Percentiles rank a stretch among this genome's conserved stretches.
phyloP scores from a whole-genome alignment of 1,140 invertebrate species.

The Aphaenogaster ashmeadi region DNA sequence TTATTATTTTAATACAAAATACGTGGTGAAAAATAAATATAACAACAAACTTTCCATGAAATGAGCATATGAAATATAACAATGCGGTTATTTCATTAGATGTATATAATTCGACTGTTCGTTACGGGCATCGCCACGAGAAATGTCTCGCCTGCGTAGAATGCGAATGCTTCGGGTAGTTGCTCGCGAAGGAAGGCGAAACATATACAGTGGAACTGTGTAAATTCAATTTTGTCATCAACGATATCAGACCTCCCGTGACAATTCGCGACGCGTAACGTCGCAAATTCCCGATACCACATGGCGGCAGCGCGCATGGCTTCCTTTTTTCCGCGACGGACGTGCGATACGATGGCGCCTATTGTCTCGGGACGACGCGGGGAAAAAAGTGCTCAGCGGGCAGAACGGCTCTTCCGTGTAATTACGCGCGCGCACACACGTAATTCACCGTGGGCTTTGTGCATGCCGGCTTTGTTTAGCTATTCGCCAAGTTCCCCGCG shows the following conservation, averaged over 20 bases:
- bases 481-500: slow-evolving; percentile 59
- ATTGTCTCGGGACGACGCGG: slow-evolving; percentile 29
- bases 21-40: too few species aligned
- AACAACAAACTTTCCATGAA: too few species aligned
- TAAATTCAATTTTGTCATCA: slow-evolving; percentile 30
- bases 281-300: slow-evolving; percentile 38
- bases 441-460: slow-evolving; percentile 28
- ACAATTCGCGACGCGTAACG: slow-evolving; percentile 37
- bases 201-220: not conserved
- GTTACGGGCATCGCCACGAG: not conserved
- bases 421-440: slow-evolving; percentile 39
- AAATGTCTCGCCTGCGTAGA: not conserved
- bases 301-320: not conserved
- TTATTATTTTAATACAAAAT: too few species aligned
- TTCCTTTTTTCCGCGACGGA: slow-evolving; percentile 6
- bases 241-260: slow-evolving; percentile 17
- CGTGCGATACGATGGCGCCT: slow-evolving; percentile 27
- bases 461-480: slow-evolving; percentile 61
- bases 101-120: not conserved
- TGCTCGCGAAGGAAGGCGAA: not conserved
- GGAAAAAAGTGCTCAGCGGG: not conserved
- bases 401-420: slow-evolving; percentile 51
- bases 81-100: not conserved
- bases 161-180: slow-evolving; percentile 5
- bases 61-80: too few species aligned